phyloP scores from a whole-genome alignment of 2,113 vertebrate species.

The Hippotragus niger region DNA sequence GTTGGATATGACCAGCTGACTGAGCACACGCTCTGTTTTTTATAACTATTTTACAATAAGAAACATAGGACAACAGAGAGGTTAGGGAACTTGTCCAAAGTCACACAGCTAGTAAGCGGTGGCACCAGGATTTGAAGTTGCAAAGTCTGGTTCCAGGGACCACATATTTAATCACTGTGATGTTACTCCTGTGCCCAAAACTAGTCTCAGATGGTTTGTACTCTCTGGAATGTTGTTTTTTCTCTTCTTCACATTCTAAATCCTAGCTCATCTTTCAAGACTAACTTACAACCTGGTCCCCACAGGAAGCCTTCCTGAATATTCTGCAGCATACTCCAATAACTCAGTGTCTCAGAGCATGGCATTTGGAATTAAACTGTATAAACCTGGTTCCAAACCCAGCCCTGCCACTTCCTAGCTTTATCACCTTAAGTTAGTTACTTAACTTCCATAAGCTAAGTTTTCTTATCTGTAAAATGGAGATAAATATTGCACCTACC shows the following conservation, averaged over 20 bases:
- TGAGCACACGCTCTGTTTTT: neutral
- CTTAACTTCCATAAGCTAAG: neutral
- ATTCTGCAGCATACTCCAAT: neutral
- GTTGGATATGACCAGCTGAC: neutral
- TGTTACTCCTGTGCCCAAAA: too few relatives aligned
- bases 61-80: neutral
- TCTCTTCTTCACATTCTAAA: neutral
- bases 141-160: neutral
- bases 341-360: neutral
- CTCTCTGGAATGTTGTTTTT: neutral
- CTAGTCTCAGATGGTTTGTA: too few relatives aligned
- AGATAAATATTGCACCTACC: neutral
- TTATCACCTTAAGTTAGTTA: neutral
- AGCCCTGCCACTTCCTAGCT: neutral
- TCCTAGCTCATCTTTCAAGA: neutral
- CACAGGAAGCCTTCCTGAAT: neutral
- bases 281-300: neutral
- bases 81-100: neutral
- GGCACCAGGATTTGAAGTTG: neutral
- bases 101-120: neutral
- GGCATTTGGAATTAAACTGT: neutral
- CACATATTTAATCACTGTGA: neutral
- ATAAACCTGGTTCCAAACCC: neutral
- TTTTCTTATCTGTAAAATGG: neutral
- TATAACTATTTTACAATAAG: neutral